These are phyloP conservation scores for Sitta carolinensis DNA, from an alignment of 2,797 vertebrate species.

Conservation along the genomic window DNA sequence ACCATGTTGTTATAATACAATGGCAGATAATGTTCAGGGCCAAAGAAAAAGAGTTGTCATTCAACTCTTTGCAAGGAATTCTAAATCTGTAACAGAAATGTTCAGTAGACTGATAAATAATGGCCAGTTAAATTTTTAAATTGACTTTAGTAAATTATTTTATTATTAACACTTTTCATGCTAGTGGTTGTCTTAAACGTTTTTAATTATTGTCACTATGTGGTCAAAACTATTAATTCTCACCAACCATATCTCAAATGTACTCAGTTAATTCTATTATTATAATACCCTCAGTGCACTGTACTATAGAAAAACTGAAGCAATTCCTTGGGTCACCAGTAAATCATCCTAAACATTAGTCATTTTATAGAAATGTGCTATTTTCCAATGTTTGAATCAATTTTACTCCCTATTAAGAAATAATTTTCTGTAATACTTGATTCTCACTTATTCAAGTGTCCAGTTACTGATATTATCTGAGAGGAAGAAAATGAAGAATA, in stretches of 20 bases:
- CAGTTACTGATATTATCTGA: not conserved
- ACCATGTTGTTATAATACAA: not conserved
- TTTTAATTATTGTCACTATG: not conserved
- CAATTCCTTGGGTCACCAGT: not conserved
- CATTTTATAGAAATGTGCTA: not conserved
- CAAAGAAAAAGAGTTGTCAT: not conserved
- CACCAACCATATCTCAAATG: not conserved
- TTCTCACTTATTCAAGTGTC: too few species aligned
- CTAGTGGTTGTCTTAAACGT: rapidly evolving
- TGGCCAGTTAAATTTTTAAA: not conserved
- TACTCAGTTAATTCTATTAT: not conserved
- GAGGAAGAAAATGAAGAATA: not conserved
- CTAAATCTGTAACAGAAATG: not conserved
- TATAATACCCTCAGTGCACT: not conserved
- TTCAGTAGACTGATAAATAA: not conserved
- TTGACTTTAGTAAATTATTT: not conserved
- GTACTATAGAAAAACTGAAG: not conserved
- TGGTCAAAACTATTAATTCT: not conserved
- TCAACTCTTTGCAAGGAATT: not conserved
- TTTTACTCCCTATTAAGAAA: not conserved
- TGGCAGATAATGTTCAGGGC: not conserved
- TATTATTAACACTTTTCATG: not conserved
- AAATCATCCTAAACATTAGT: not conserved
- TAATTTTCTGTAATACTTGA: not conserved
- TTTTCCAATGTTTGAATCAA: not conserved